Percentiles rank a stretch among this genome's conserved stretches.
phyloP scores from a whole-genome alignment of 2,797 vertebrate species.

The Sylvia borin region DNA sequence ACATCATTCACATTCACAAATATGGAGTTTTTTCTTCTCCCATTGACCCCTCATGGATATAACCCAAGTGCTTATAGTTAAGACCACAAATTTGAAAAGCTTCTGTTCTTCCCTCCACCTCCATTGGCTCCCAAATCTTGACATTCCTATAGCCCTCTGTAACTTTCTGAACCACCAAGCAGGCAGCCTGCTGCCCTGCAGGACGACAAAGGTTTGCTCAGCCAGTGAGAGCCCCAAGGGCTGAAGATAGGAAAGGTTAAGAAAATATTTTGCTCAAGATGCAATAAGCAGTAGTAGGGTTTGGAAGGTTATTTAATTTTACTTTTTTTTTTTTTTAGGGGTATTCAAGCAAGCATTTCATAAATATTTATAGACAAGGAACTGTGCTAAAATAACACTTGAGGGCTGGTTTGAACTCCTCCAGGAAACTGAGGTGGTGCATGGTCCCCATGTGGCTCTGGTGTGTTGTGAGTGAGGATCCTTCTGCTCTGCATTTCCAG shows the following conservation, averaged over 20 bases:
- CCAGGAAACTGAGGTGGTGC: neutral
- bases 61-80: neutral
- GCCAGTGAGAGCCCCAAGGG: neutral
- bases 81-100: neutral
- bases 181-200: neutral
- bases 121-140: neutral
- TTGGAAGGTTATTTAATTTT: neutral
- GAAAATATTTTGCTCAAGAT: neutral
- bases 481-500: neutral
- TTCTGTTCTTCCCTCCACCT: neutral
- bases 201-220: neutral
- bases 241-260: neutral
- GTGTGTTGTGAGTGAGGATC: neutral
- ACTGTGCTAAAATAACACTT: neutral
- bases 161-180: constrained; percentile 10
- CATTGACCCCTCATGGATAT: neutral
- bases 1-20: no score
- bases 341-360: neutral
- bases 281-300: neutral
- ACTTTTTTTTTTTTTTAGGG: neutral
- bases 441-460: neutral
- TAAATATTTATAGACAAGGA: neutral
- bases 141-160: neutral
- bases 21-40: neutral
- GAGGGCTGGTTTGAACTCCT: neutral